phyloP scores from a whole-genome alignment of 2,888 invertebrate species.

The Diaprepes abbreviatus region DNA sequence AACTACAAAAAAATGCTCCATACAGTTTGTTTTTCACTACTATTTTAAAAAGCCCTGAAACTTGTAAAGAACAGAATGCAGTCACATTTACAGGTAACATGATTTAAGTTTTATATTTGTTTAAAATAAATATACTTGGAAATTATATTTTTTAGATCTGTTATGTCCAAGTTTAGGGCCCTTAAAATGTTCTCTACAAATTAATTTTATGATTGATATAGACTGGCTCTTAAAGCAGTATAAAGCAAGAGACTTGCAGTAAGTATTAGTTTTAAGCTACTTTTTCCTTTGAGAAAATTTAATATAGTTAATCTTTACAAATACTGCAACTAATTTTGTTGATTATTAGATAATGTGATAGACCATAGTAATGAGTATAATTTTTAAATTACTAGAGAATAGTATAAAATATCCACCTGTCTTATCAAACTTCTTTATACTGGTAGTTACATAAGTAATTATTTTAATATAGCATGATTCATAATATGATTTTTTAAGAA shows the following conservation, averaged over 20 bases:
- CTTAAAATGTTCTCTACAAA: conserved; percentile 82
- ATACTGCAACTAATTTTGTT: too few species aligned
- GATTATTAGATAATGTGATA: too few species aligned
- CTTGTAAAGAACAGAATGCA: conserved; percentile 76
- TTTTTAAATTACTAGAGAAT: too few species aligned
- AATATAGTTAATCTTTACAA: too few species aligned
- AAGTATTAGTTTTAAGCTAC: too few species aligned
- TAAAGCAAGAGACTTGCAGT: conserved; percentile 80
- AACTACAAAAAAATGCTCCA: conserved; percentile 77
- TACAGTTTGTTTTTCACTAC: conserved; percentile 84
- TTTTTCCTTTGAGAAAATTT: too few species aligned
- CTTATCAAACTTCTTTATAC: too few species aligned
- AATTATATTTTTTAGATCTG: conserved; percentile 73
- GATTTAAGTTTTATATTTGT: conserved; percentile 17
- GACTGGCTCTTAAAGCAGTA: conserved; percentile 92
- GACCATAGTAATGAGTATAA: too few species aligned
- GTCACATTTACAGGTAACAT: conserved; percentile 77
- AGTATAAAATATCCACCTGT: too few species aligned
- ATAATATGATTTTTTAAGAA: too few species aligned
- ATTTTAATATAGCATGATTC: too few species aligned
- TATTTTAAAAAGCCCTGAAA: conserved; percentile 75
- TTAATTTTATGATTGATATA: conserved; percentile 94
- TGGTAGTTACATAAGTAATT: too few species aligned
- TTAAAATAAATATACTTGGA: conserved; percentile 18
- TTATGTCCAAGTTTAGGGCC: conserved; percentile 83